Conservation (phyloP, 2,888 invertebrate genomes). For the Phrixothrix hirtus region DNA sequence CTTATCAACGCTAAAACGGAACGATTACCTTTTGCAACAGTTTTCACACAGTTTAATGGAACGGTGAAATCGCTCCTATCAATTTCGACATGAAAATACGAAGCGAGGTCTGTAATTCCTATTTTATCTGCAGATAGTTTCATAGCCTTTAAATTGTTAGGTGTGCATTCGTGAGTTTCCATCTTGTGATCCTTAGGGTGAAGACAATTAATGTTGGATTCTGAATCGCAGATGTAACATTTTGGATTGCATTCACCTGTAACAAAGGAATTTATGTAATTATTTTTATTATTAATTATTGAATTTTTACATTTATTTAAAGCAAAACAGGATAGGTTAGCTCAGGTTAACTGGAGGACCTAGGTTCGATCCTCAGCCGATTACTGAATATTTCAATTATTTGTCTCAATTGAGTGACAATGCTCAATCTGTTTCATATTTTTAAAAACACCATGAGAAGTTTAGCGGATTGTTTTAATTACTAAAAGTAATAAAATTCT, state of each 20-base stretch:
- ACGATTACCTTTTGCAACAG: constrained; percentile 19
- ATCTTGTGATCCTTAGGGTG: constrained; percentile 41
- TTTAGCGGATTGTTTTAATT: too few relatives aligned
- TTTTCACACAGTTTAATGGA: constrained; percentile 18
- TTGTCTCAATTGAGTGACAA: too few relatives aligned
- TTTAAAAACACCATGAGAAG: too few relatives aligned
- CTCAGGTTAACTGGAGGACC: too few relatives aligned
- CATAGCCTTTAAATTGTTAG: constrained; percentile 10
- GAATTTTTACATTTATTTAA: too few relatives aligned
- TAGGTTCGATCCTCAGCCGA: too few relatives aligned
- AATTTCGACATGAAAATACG: constrained; percentile 13
- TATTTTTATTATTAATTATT: too few relatives aligned
- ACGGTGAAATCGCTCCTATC: constrained; percentile 11
- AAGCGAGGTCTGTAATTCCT: constrained; percentile 7
- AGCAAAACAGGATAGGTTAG: too few relatives aligned
- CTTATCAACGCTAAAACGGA: background rate
- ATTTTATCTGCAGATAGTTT: constrained; percentile 14
- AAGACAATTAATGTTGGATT: constrained; percentile 43
- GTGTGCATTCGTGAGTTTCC: constrained; percentile 21
- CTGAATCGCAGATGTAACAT: constrained; percentile 49
- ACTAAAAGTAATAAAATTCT: too few relatives aligned
- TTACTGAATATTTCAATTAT: too few relatives aligned
- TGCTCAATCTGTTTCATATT: too few relatives aligned
- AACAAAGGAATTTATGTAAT: too few relatives aligned
- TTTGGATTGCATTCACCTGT: constrained; percentile 26